phyloP scores from a whole-genome alignment of 2,888 invertebrate species.

The Mimumesa dahlbomi region DNA sequence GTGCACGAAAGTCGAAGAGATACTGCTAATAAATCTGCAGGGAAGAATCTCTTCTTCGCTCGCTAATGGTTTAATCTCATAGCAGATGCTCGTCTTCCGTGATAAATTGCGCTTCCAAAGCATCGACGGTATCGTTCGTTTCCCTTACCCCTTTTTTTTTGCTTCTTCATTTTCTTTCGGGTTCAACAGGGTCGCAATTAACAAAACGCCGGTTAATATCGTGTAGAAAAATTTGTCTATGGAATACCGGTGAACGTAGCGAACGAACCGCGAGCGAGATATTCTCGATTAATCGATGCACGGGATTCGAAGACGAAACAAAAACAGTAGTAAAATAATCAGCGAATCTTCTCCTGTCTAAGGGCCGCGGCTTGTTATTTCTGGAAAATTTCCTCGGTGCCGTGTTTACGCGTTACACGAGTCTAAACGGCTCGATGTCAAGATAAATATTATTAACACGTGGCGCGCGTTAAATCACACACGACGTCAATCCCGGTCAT shows the following conservation, averaged over 20 bases:
- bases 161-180: too few species aligned
- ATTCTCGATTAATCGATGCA: constrained; percentile 14
- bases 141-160: too few species aligned
- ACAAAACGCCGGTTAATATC: too few species aligned
- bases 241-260: background rate
- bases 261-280: background rate
- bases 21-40: too few species aligned
- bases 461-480: constrained; percentile 7
- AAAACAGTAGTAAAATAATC: constrained; percentile 44
- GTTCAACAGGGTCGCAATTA: too few species aligned
- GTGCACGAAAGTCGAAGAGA: too few species aligned
- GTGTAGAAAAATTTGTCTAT: too few species aligned
- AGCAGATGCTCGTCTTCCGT: too few species aligned
- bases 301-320: constrained; percentile 32
- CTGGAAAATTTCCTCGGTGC: constrained; percentile 35
- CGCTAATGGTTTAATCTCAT: too few species aligned
- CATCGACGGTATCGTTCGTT: too few species aligned
- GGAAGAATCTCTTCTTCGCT: too few species aligned
- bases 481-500: constrained; percentile 9
- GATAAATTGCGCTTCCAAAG: too few species aligned
- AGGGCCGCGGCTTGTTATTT: constrained; percentile 42
- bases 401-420: constrained; percentile 17
- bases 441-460: constrained; percentile 44
- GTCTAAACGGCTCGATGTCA: constrained; percentile 27
- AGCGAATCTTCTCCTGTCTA: constrained; percentile 11